These are phyloP conservation scores for Rhyzopertha dominica DNA, from an alignment of 1,140 invertebrate genomes.

Conservation along the genomic window DNA sequence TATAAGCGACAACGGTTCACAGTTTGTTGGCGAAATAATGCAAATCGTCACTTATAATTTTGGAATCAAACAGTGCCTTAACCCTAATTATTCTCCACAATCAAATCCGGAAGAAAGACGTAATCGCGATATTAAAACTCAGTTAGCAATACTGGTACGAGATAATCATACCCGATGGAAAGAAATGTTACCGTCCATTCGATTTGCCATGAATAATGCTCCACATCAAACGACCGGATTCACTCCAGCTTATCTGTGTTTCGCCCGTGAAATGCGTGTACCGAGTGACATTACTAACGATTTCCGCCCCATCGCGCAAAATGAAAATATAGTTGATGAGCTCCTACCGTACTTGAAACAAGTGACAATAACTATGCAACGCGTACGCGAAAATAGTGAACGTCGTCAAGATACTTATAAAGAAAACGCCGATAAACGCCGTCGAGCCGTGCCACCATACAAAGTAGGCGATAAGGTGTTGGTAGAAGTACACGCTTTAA, in stretches of 20 bases:
- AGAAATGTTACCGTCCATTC: conserved; percentile 36
- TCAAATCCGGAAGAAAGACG: conserved; percentile 44
- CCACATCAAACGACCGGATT: conserved; percentile 40
- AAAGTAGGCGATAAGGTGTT: too few relatives aligned
- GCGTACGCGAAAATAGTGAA: too few relatives aligned
- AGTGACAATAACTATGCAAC: too few relatives aligned
- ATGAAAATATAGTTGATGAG: conserved; percentile 31
- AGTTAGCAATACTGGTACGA: conserved; percentile 33
- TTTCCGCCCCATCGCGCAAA: conserved; percentile 24
- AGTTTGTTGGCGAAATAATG: conserved; percentile 34
- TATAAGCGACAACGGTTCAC: conserved; percentile 28
- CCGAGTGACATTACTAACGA: conserved; percentile 30
- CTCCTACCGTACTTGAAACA: conserved; percentile 40
- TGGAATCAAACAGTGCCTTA: conserved; percentile 37
- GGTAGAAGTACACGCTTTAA: too few relatives aligned
- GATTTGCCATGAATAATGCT: conserved; percentile 46
- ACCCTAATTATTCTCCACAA: conserved; percentile 40
- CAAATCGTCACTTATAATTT: conserved; percentile 35
- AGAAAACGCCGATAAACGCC: too few relatives aligned
- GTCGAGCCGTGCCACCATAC: too few relatives aligned
- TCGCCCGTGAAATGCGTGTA: conserved; percentile 28
- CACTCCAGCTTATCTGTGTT: conserved; percentile 44
- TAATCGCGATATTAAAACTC: conserved; percentile 44
- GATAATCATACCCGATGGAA: conserved; percentile 42
- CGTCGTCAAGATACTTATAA: too few relatives aligned